A percentile compares a stretch with the other conserved stretches of the same genome.
phyloP scores from a whole-genome alignment of 2,113 vertebrate genomes.

The Lycaon pictus region DNA sequence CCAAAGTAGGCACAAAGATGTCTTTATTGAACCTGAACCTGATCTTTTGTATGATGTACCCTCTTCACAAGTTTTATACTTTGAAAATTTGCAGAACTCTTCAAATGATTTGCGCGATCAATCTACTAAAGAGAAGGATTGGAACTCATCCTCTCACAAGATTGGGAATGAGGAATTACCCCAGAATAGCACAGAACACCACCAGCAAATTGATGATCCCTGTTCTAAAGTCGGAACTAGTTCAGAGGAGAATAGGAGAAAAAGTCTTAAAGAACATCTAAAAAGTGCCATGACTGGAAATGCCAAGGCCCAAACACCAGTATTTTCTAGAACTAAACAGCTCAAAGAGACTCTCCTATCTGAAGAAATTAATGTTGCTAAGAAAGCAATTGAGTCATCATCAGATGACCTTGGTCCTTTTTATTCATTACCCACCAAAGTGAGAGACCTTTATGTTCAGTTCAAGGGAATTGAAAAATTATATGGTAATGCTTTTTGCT shows the following conservation, averaged over 20 bases:
- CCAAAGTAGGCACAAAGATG: not conserved
- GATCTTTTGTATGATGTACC: slow-evolving; percentile 88
- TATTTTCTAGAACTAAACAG: slow-evolving; percentile 88
- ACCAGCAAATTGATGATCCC: not conserved
- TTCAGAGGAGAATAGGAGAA: slow-evolving; percentile 77
- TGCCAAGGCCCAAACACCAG: slow-evolving; percentile 87
- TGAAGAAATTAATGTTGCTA: slow-evolving; percentile 92
- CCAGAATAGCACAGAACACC: not conserved
- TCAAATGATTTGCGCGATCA: not conserved
- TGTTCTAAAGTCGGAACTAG: slow-evolving; percentile 10
- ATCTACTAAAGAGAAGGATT: not conserved
- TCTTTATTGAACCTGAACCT: not conserved
- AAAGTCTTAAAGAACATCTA: slow-evolving; percentile 92
- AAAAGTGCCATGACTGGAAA: slow-evolving; percentile 95
- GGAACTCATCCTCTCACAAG: not conserved
- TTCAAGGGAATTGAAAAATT: slow-evolving; percentile 93
- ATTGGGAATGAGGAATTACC: not conserved
- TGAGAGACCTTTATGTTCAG: slow-evolving; percentile 93
- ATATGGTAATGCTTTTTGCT: slow-evolving; percentile 91
- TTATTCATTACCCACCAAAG: slow-evolving; percentile 96
- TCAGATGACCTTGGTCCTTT: slow-evolving; percentile 94
- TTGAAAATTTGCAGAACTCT: slow-evolving; percentile 66
- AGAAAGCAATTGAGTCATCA: slow-evolving; percentile 87
- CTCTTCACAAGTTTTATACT: slow-evolving; percentile 88
- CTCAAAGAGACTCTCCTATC: slow-evolving; percentile 91